Percentiles rank a stretch among this genome's conserved stretches.
Conservation (phyloP, 2,888 invertebrate species). For the Nomada hirtipes region DNA sequence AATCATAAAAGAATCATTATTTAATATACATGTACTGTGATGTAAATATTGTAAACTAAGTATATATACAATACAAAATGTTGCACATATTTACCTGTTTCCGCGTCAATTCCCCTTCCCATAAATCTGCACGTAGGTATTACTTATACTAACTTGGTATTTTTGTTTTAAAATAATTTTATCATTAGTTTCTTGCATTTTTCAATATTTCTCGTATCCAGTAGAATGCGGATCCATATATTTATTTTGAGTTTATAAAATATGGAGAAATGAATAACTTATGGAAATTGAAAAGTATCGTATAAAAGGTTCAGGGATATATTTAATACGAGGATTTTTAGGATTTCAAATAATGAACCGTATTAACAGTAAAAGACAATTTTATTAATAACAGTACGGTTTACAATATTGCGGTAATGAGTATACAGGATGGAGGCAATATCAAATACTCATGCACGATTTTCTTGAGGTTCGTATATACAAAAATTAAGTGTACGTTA, state of each 20-base stretch:
- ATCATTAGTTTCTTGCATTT: background rate
- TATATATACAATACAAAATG: conserved; percentile 65
- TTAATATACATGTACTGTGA: conserved; percentile 72
- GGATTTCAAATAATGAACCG: conserved; percentile 11
- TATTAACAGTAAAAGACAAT: conserved; percentile 74
- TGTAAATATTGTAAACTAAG: conserved; percentile 81
- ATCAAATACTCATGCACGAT: conserved; percentile 58
- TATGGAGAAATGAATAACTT: too few relatives aligned
- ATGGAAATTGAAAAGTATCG: too few relatives aligned
- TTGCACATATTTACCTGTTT: conserved; percentile 60
- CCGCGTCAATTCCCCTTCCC: background rate
- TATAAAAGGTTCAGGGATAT: background rate
- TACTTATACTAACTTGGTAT: too few relatives aligned
- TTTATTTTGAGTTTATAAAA: too few relatives aligned
- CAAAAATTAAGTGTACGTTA: conserved; percentile 55
- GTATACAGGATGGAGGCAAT: conserved; percentile 53
- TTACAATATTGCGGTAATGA: conserved; percentile 68
- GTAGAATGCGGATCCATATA: too few relatives aligned
- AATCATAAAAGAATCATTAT: conserved; percentile 63
- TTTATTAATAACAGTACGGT: conserved; percentile 76
- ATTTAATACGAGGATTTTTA: background rate
- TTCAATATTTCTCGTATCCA: background rate
- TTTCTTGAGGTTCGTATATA: conserved; percentile 55
- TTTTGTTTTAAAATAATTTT: too few relatives aligned
- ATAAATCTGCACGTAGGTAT: too few relatives aligned